Conservation (phyloP, 2,888 invertebrate species). For the Erynnis tages region DNA sequence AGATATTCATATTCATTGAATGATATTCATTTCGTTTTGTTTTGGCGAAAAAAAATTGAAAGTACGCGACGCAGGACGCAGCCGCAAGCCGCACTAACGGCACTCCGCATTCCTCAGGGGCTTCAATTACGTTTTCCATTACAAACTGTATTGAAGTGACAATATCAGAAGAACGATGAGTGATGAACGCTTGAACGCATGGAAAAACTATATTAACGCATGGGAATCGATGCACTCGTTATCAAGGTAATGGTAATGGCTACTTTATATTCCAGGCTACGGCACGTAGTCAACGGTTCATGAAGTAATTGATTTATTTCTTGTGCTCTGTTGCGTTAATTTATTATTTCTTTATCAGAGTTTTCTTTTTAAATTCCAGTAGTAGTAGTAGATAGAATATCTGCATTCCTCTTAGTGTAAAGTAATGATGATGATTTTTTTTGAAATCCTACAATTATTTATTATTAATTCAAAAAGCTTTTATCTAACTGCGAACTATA, state of each 20-base stretch:
- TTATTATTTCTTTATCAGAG: too few species aligned
- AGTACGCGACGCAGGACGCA: not conserved
- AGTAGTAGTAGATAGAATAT: too few species aligned
- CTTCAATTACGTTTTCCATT: slow-evolving; percentile 25
- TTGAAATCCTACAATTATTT: too few species aligned
- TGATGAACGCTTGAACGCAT: slow-evolving; percentile 8
- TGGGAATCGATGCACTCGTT: slow-evolving; percentile 19
- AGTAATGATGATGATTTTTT: too few species aligned
- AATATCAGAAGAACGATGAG: slow-evolving; percentile 23
- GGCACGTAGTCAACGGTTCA: slow-evolving; percentile 1
- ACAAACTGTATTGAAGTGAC: slow-evolving; percentile 19
- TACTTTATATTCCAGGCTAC: not conserved
- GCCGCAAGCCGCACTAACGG: slow-evolving; percentile 14
- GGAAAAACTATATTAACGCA: slow-evolving; percentile 24
- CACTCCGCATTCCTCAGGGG: slow-evolving; percentile 6
- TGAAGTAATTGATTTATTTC: slow-evolving; percentile 10
- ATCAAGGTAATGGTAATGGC: not conserved
- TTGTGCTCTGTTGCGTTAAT: not conserved
- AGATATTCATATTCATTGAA: too few species aligned
- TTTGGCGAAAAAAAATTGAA: too few species aligned
- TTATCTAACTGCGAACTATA: too few species aligned
- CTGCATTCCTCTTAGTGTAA: too few species aligned
- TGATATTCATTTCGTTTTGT: too few species aligned
- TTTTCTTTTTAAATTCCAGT: too few species aligned
- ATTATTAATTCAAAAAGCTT: too few species aligned